Conservation (phyloP, 2,113 vertebrate genomes). For the Ptilonorhynchus violaceus region DNA sequence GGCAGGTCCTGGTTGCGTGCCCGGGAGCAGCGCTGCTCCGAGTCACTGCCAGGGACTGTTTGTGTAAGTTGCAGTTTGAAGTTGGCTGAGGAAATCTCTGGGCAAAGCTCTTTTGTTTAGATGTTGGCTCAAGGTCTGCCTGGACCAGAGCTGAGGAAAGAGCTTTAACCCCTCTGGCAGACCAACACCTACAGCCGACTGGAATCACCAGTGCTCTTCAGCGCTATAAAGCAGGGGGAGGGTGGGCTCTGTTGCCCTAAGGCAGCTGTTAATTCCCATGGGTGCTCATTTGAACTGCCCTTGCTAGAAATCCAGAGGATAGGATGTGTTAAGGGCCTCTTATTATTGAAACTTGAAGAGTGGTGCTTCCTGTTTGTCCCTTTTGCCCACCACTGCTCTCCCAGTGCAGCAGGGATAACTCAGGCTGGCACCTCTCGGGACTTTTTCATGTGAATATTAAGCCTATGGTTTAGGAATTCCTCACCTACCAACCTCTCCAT, state of each 20-base stretch:
- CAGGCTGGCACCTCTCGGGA: not conserved
- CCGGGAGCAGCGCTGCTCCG: rapidly evolving
- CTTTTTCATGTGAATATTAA: not conserved
- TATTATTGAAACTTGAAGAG: not conserved
- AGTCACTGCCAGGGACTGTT: not conserved
- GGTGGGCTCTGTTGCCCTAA: not conserved
- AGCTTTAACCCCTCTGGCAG: not conserved
- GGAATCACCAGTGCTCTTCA: not conserved
- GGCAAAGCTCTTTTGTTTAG: not conserved
- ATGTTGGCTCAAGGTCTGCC: not conserved
- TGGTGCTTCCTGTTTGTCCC: not conserved
- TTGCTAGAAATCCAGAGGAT: not conserved
- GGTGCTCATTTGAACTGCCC: not conserved
- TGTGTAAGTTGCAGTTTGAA: not conserved
- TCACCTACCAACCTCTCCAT: not conserved
- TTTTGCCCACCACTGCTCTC: not conserved
- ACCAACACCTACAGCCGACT: not conserved
- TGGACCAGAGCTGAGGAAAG: not conserved
- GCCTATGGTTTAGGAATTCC: not conserved
- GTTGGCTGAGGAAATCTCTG: not conserved
- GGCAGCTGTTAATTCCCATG: not conserved
- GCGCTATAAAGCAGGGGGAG: not conserved
- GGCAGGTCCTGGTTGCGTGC: not conserved
- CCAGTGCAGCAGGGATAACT: not conserved
- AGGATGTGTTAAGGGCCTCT: not conserved